A percentile compares a stretch with the other conserved stretches of the same genome.
Evolutionary conservation across 2,113 vertebrate genomes (phyloP).

Genomic region (Oreocharis arfaki): DNA sequence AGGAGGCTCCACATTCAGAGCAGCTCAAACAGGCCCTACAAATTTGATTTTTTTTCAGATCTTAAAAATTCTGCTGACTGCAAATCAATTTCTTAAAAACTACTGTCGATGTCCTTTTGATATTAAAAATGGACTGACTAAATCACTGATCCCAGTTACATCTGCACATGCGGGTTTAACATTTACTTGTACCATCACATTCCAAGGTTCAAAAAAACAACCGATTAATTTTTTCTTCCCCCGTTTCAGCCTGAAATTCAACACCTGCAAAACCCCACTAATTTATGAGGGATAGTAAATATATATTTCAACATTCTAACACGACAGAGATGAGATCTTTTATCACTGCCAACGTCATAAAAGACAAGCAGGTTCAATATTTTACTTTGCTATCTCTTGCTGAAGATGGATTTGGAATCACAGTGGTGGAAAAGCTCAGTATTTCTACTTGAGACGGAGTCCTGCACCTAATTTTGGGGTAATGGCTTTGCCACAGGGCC

Average conservation of each 20-base stretch:
- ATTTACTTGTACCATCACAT: background rate
- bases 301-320: background rate
- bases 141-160: background rate
- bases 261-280: background rate
- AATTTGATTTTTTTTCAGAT: background rate
- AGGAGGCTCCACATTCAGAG: background rate
- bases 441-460: background rate
- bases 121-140: background rate
- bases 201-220: background rate
- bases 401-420: background rate
- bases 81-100: background rate
- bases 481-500: background rate
- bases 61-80: background rate
- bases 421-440: background rate
- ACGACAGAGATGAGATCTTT: background rate
- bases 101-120: background rate
- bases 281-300: background rate
- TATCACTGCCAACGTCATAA: background rate
- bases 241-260: background rate
- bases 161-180: background rate
- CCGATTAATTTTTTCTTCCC: background rate
- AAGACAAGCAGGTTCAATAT: background rate
- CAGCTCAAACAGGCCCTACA: background rate
- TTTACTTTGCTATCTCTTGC: background rate
- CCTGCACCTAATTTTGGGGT: background rate